Base-by-base conservation (phyloP, 2,888 invertebrate species). In the Pseudoips prasinana region DNA sequence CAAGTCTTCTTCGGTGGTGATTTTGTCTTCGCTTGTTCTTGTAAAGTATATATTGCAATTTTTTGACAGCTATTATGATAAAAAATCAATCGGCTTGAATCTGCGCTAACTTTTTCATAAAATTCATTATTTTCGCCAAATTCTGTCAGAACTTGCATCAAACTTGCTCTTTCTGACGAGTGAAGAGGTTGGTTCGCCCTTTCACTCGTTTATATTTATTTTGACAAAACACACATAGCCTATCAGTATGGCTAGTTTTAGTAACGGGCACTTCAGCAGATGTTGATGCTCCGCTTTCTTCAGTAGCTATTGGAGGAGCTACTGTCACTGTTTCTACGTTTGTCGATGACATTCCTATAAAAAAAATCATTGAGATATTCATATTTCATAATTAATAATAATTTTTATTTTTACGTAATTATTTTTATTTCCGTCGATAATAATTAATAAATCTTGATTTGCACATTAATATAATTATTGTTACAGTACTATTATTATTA, bases 71-170 rank as follows among this genome's bases (percentile, higher is more conserved):
- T 34, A 33, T 34, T 34, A 22, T 34, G 34, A 34, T 34, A 34
- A 19, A 10, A 34, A 34, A 34, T 34, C 18, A 34, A 23, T 9
- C 4, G 23, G 23, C 23, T 23, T 8, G 23, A 23, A 23, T 8
- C 10, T 23, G 18, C 18, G 18, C 18, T 23, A 8, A 34, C 34
- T 34, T 34, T 34, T 36, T 34, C 34, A 34, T 34, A 35, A 36
- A 36, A 34, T 34, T 34, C 34, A 34, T 34, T 34, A 34, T 34
- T 17, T 34, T 34, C 34, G 34, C 28, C 34, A 34, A 34, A 34
- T 20, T 18, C 20, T 33, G 31, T 34, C 31, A 34, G 22, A 34
- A 19, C 29, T 34, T 34, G 33, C 34, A 34, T 22, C 11, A 34
- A 34, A 34, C 22, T 33, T 29, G 18, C 19, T 34, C 10, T 34